Evolutionary conservation across 1,140 invertebrate genomes (phyloP).

Genomic region (Meteorus sp.): DNA sequence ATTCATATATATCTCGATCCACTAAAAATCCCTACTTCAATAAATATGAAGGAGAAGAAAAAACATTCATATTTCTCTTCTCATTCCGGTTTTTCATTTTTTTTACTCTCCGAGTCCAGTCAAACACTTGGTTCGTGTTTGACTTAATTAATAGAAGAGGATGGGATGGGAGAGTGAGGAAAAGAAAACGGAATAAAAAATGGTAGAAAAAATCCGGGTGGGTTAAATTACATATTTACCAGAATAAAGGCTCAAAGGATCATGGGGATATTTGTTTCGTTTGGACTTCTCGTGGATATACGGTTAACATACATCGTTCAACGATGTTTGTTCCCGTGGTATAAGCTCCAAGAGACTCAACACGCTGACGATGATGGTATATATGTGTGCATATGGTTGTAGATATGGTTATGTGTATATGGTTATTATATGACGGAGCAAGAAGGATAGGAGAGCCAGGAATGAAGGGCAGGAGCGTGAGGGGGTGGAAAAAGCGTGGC

Average conservation of each 20-base stretch:
- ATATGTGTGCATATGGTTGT: not conserved
- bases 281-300: slow-evolving; percentile 13
- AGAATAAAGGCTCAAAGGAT: slow-evolving; percentile 21
- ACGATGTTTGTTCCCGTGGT: slow-evolving; percentile 33
- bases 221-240: slow-evolving; percentile 28
- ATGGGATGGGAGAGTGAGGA: not conserved
- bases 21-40: too few relatives aligned
- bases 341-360: slow-evolving; percentile 14
- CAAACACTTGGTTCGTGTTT: slow-evolving; percentile 7
- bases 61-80: not conserved
- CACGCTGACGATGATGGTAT: not conserved
- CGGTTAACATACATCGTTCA: slow-evolving; percentile 29
- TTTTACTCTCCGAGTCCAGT: not conserved
- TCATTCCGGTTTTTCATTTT: not conserved
- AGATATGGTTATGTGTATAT: not conserved
- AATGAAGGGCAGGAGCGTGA: not conserved
- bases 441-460: not conserved
- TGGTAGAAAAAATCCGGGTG: not conserved
- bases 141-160: slow-evolving; percentile 6
- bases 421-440: slow-evolving; percentile 17
- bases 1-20: too few relatives aligned
- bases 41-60: too few relatives aligned
- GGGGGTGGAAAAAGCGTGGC: slow-evolving; percentile 8
- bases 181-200: not conserved
- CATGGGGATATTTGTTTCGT: slow-evolving; percentile 6